Evolutionary conservation across 2,888 invertebrate species (phyloP), one percentile per base, ranked within the genome.

Genomic region (Sthenelais limicola): DNA sequence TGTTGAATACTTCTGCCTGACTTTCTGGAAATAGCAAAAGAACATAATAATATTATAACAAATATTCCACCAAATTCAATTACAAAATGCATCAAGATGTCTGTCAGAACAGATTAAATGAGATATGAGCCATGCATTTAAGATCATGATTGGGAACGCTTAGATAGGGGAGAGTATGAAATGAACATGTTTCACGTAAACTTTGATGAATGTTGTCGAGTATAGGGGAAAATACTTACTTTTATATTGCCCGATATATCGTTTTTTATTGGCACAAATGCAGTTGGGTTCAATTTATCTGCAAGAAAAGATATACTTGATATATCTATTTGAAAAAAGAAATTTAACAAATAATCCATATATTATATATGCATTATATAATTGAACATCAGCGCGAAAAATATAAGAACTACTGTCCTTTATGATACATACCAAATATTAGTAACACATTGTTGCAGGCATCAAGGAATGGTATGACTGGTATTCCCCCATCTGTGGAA

Each of bases 221-320:
- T n/a, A n/a, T n/a, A n/a, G n/a, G 18, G 18, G 18, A 43, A 43
- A 43, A 43, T 12, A 24, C 82, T 77, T 79, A 88, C 88, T 74
- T 81, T 79, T 15, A 87, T 85, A 79, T 88, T 88, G 35, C 87
- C 87, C 62, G 83, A 80, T 68, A 88, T 83, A 77, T 88, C 88
- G 81, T 87, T 82, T 78, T 86, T 87, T 5, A 88, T 85, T 7
- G 88, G 87, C 48, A 85, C 83, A 82, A 88, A 88, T 43, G 88
- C 86, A 58, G 87, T 85, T 48, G 85, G 78, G 74, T 84, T 86
- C 30, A 88, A 78, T 78, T 85, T 84, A 79, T 87, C 88, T 87
- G 82, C 28, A 82, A 82, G 72, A 51, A 15, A 32, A 51, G n/a
- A 32, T 33, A 33, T 38, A 33, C 12, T 56, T 24, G 43, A 43